phyloP scores from a whole-genome alignment of 1,140 invertebrate species.

The Stenopsyche tienmushanensis region DNA sequence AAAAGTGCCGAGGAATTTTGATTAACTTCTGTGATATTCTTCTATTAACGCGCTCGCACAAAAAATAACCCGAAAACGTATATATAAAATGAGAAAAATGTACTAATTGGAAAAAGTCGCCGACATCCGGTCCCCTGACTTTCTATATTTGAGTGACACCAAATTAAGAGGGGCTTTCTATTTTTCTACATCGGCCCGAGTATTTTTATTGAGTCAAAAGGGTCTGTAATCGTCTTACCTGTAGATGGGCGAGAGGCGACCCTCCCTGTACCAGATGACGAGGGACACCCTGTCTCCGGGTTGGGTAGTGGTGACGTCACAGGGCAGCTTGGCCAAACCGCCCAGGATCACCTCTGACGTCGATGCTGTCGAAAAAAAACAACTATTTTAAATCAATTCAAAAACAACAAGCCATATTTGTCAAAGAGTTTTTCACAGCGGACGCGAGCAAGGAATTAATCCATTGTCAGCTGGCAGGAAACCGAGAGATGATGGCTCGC shows the following conservation, averaged over 20 bases:
- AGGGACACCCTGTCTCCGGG: constrained; percentile 65
- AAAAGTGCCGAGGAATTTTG: no score
- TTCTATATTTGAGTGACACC: constrained; percentile 62
- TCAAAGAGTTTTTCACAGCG: not conserved
- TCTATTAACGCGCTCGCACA: no score
- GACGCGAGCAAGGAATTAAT: not conserved
- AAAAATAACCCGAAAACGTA: no score
- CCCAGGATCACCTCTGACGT: constrained; percentile 63
- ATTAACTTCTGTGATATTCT: no score
- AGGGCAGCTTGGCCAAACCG: constrained; percentile 64
- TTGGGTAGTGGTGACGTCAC: constrained; percentile 64
- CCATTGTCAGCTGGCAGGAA: not conserved
- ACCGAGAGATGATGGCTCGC: not conserved
- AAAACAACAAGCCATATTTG: not conserved
- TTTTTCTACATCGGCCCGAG: constrained; percentile 53
- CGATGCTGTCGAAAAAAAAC: constrained; percentile 50
- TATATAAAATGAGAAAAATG: not conserved
- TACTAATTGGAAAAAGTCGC: constrained; percentile 59
- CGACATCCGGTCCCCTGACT: constrained; percentile 55
- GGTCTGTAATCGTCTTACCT: constrained; percentile 55
- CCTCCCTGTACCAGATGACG: constrained; percentile 74
- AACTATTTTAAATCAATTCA: not conserved
- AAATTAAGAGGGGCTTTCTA: constrained; percentile 60
- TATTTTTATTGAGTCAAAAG: constrained; percentile 59
- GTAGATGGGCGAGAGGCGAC: constrained; percentile 65